A percentile compares a stretch with the other conserved stretches of the same genome.
Conservation (phyloP, 2,797 vertebrate species). For the Myripristis murdjan region DNA sequence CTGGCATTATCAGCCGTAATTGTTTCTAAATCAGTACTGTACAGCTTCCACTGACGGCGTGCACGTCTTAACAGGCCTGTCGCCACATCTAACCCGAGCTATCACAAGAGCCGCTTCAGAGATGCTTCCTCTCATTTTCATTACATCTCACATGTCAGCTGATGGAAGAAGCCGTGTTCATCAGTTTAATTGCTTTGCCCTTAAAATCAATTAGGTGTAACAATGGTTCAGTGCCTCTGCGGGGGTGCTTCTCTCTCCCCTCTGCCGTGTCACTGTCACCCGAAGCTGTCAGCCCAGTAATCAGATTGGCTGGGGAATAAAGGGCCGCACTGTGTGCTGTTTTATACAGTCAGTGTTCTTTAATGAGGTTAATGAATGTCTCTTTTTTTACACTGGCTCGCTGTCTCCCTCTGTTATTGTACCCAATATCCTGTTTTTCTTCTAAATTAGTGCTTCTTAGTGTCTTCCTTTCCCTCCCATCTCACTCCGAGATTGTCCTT, state of each 20-base stretch:
- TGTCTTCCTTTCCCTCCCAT: not conserved
- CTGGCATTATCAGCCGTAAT: conserved; percentile 35
- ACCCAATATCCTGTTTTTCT: not conserved
- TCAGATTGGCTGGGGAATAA: not conserved
- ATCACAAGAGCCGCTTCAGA: not conserved
- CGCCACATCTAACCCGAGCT: not conserved
- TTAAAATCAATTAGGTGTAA: conserved; percentile 38
- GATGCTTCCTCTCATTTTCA: conserved; percentile 29
- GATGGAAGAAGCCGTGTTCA: conserved; percentile 26
- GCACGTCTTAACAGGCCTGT: too few species aligned
- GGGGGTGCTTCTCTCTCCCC: conserved; percentile 13
- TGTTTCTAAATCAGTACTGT: conserved; percentile 14
- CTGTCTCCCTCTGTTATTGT: not conserved
- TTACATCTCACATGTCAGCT: not conserved
- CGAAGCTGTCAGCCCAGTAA: not conserved
- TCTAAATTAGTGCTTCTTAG: not conserved
- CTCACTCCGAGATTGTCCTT: too few species aligned
- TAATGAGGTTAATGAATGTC: not conserved
- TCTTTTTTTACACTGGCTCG: not conserved
- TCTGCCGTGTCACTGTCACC: conserved; percentile 24
- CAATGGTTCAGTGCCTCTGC: conserved; percentile 25
- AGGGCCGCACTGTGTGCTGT: not conserved
- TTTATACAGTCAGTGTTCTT: not conserved
- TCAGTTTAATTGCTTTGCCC: conserved; percentile 45
- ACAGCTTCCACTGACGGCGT: not conserved